These are phyloP conservation scores for Bugula neritina DNA, from an alignment of 2,888 invertebrate species.

Conservation along the genomic window DNA sequence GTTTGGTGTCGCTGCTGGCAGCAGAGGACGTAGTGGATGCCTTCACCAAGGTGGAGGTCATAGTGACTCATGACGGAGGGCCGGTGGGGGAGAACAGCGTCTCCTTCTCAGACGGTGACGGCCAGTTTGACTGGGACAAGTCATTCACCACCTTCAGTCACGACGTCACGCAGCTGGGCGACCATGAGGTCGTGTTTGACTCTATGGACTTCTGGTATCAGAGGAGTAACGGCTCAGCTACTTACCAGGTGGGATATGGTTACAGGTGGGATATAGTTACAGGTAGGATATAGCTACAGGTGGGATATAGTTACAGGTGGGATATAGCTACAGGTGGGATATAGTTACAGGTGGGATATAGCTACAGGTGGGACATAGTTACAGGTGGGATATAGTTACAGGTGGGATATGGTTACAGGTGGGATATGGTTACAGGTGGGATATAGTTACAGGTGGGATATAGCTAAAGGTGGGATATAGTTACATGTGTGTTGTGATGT, in stretches of 20 bases:
- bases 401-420: too few species aligned
- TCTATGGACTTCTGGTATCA: conserved; percentile 20
- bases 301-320: too few species aligned
- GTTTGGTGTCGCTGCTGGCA: neutral
- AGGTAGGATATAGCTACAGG: too few species aligned
- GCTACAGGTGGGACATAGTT: too few species aligned
- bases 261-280: too few species aligned
- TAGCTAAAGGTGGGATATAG: too few species aligned
- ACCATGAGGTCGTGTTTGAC: conserved; percentile 7
- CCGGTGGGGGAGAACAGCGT: conserved; percentile 1
- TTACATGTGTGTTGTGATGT: too few species aligned
- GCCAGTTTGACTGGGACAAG: conserved; percentile 25
- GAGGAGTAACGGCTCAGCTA: conserved; percentile 2
- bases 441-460: too few species aligned
- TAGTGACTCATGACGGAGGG: neutral
- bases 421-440: too few species aligned
- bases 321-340: too few species aligned
- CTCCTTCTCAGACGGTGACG: neutral
- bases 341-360: too few species aligned
- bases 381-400: too few species aligned
- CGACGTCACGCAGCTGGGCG: neutral
- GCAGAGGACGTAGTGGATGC: neutral
- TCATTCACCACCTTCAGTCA: conserved; percentile 11
- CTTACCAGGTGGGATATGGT: conserved; percentile 11
- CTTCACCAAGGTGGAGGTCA: neutral